phyloP scores from a whole-genome alignment of 2,797 vertebrate species.

The Sparus aurata region DNA sequence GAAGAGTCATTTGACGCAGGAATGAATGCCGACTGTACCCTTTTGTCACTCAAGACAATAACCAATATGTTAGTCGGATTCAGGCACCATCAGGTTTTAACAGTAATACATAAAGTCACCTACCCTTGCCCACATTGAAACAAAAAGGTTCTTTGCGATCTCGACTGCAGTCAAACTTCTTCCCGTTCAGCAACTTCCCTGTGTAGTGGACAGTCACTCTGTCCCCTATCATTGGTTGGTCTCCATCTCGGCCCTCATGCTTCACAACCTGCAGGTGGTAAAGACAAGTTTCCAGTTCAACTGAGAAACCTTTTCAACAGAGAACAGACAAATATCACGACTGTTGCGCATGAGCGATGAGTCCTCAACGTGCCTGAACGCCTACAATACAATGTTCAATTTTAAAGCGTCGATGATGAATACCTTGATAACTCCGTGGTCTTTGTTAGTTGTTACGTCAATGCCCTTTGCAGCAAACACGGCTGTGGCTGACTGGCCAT shows the following conservation, averaged over 20 bases:
- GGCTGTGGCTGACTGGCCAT: slow-evolving; percentile 82
- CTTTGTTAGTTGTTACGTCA: slow-evolving; percentile 90
- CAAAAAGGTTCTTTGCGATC: slow-evolving; percentile 93
- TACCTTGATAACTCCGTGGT: slow-evolving; percentile 94
- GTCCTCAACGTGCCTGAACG: not conserved
- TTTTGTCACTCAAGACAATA: no score
- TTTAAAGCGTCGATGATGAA: slow-evolving; percentile 25
- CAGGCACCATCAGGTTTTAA: not conserved
- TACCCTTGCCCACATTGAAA: slow-evolving; percentile 95
- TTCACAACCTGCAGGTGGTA: slow-evolving; percentile 88
- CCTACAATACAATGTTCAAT: not conserved
- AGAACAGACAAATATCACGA: not conserved
- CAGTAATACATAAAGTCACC: not conserved
- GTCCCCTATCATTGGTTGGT: slow-evolving; percentile 95
- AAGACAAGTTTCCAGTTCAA: slow-evolving; percentile 13
- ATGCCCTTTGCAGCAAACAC: slow-evolving; percentile 87
- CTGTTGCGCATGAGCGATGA: not conserved
- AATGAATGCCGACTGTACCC: no score
- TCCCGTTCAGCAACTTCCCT: slow-evolving; percentile 91
- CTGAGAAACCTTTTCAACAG: slow-evolving; percentile 4
- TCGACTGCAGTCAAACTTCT: slow-evolving; percentile 95
- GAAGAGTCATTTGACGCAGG: no score
- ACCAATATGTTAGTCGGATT: no score
- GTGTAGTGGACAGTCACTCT: slow-evolving; percentile 96
- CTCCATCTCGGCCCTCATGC: slow-evolving; percentile 85